Evolutionary conservation across 1,140 invertebrate genomes (phyloP).

Genomic region (Neomicropteryx cornuta): DNA sequence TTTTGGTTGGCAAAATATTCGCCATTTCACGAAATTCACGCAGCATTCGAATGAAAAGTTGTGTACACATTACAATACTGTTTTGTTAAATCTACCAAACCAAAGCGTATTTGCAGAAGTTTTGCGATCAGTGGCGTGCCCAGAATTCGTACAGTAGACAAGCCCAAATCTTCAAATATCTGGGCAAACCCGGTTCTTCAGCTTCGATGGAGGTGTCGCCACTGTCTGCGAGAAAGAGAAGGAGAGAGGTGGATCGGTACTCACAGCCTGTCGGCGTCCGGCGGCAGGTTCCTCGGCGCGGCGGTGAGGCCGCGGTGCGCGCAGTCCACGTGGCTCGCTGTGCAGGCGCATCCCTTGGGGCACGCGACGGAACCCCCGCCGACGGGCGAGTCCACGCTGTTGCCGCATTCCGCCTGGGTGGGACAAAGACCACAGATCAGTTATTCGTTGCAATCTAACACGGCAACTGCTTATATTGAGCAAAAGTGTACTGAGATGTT

Average conservation of each 20-base stretch:
- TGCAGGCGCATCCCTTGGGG: slow-evolving; percentile 70
- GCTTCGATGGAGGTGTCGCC: not conserved
- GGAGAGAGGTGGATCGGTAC: slow-evolving; percentile 32
- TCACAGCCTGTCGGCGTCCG: slow-evolving; percentile 74
- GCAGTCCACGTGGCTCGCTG: slow-evolving; percentile 67
- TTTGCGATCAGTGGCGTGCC: not conserved
- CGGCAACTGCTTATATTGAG: too few relatives aligned
- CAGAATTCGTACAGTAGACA: not conserved
- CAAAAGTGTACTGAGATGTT: too few relatives aligned
- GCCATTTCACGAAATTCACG: too few relatives aligned
- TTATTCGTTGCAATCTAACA: too few relatives aligned
- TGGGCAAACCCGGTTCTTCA: too few relatives aligned
- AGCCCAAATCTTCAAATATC: not conserved
- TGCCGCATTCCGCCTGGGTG: too few relatives aligned
- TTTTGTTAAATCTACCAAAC: not conserved
- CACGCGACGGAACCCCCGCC: slow-evolving; percentile 37
- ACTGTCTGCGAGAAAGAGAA: not conserved
- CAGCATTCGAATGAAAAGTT: too few relatives aligned
- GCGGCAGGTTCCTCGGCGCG: slow-evolving; percentile 63
- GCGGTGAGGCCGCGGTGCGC: slow-evolving; percentile 66
- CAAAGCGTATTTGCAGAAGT: not conserved
- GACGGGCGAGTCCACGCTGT: slow-evolving; percentile 6
- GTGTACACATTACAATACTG: too few relatives aligned
- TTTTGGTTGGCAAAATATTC: too few relatives aligned
- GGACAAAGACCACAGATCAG: too few relatives aligned